A percentile compares a stretch with the other conserved stretches of the same genome.
Evolutionary conservation across 2,113 vertebrate genomes (phyloP).

Genomic region (Calypte anna): DNA sequence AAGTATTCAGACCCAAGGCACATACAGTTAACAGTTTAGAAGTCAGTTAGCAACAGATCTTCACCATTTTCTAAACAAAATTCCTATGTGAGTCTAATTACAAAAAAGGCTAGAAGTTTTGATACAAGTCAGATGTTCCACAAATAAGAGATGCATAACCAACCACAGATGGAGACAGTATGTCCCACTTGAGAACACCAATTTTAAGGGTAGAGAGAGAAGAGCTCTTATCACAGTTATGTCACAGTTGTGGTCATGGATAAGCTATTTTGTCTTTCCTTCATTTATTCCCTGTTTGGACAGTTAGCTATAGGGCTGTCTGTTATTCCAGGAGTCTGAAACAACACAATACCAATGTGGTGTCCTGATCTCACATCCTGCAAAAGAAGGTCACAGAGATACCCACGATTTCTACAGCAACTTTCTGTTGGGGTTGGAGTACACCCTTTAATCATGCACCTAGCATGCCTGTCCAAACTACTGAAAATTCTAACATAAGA

Average conservation of each 20-base stretch:
- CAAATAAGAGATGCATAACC: not conserved
- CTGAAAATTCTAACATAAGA: not conserved
- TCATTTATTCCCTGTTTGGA: not conserved
- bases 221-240: not conserved
- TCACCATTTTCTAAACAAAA: not conserved
- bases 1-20: not conserved
- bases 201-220: not conserved
- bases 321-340: not conserved
- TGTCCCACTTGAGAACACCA: not conserved
- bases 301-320: not conserved
- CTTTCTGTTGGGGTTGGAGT: not conserved
- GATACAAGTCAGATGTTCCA: not conserved
- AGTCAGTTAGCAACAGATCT: not conserved
- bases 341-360: not conserved
- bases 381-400: not conserved
- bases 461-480: not conserved
- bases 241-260: not conserved
- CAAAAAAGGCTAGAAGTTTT: not conserved
- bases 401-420: accelerated
- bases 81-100: not conserved
- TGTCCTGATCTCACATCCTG: not conserved
- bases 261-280: not conserved
- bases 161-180: not conserved
- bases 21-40: not conserved
- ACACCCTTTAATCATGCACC: not conserved